Base-by-base conservation (phyloP, 2,113 vertebrate species). In the Bubo blakistoni region DNA sequence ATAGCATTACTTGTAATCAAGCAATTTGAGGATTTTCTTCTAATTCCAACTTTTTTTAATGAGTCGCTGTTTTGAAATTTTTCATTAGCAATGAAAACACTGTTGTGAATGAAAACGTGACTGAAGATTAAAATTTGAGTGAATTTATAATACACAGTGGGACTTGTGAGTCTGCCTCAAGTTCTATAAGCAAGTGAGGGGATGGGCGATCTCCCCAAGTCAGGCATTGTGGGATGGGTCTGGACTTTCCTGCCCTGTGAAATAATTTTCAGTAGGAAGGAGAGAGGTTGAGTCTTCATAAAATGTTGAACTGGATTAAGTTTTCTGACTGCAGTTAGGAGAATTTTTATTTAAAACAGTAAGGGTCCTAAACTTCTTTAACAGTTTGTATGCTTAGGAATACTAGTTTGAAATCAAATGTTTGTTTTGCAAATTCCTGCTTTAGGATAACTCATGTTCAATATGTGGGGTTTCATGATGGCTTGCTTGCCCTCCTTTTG, bases 381-480 rank as follows among this genome's bases (percentile, higher is more conserved):
- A 32, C 42, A 62, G 16, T 54, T 58, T 21, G 44, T 46, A 8
- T 46, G 44, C 44, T 46, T 47, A 47, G 46, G 46, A 47, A 47
- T 47, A 47, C 46, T 19, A 47, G 46, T 47, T 47, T 47, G 46
- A 47, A 47, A 47, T 47, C 9, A 47, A 29, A 15, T 38, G 22
- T 9, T 78, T 71, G 10, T 57, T 61, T 47, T 67, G 27, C 20
- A 18, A 18, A 59, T 26, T 63, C 17, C n/a, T 78, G n/a, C 63
- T 80, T 3, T 34, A 62, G 59, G 47, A 9, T 47, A 42, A 47
- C 55, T 46, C 1, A 0, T 11, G 44, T 36, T 72, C 10, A 4
- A 1, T 26, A 6, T 16, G 4, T 34, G 38, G 13, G 19, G 9
- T n/a, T 62, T 65, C 13, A 6, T 1, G 7, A 19, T 32, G 9